Evolutionary conservation across 2,797 vertebrate genomes (phyloP).

Genomic region (Manis crassicaudata): DNA sequence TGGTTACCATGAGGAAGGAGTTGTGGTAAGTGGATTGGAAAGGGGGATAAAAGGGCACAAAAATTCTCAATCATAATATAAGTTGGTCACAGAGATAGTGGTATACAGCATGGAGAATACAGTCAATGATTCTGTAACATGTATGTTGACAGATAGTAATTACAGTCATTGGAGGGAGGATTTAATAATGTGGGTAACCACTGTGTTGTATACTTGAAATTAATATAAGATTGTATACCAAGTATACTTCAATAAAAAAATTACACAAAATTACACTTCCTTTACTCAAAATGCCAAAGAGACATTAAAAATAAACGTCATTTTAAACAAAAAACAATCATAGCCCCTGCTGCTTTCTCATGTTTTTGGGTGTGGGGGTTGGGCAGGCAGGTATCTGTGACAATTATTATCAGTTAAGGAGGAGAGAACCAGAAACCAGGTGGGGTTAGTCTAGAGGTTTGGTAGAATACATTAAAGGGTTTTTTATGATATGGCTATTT

Average conservation of each 20-base stretch:
- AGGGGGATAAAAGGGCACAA: too few relatives aligned
- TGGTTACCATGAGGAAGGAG: too few relatives aligned
- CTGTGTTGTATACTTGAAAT: too few relatives aligned
- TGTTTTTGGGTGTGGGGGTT: background rate
- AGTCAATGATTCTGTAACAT: too few relatives aligned
- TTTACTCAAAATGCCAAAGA: background rate
- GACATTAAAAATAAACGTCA: background rate
- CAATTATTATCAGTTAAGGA: background rate
- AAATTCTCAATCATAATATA: too few relatives aligned
- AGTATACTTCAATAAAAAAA: background rate
- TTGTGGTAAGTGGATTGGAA: too few relatives aligned
- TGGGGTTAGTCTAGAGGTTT: background rate
- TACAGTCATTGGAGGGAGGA: too few relatives aligned
- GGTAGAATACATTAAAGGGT: background rate
- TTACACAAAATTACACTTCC: background rate
- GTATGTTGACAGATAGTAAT: too few relatives aligned
- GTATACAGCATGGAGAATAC: too few relatives aligned
- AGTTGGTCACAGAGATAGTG: too few relatives aligned
- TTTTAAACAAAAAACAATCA: background rate
- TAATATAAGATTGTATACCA: too few relatives aligned
- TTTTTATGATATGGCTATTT: background rate
- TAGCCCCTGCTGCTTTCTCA: background rate
- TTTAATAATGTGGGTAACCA: too few relatives aligned
- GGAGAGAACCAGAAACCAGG: background rate
- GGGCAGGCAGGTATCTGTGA: background rate